Evolutionary conservation across 2,797 vertebrate genomes (phyloP), one percentile per base, ranked within the genome.

Genomic region (Rhinogobio ventralis): DNA sequence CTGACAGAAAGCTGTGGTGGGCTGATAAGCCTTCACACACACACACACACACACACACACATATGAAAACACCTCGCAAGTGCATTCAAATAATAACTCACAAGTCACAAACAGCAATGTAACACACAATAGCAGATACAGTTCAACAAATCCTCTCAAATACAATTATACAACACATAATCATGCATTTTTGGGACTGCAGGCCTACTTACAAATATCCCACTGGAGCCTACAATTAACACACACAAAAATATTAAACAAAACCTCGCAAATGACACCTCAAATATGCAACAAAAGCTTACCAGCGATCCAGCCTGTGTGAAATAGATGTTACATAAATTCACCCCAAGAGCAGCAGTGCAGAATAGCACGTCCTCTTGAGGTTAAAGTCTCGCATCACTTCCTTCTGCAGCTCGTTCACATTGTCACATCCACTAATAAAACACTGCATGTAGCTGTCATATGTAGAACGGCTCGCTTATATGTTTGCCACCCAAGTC

Each of bases 1-100:
- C 55, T 69, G 80, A 71, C 86, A 82, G 74, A 55, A 81, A 83
- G 81, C 88, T 92, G 90, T 30, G 66, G 53, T 51, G 66, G 15
- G 75, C 74, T 90, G 91, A 92, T 92, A 92, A 90, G 86, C 75
- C 69, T 67, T 68, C 55, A 33, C 33, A 55, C n/a, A 45, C 74
- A 39, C 13, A 69, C 14, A 84, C 53, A 64, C 7, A 55, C 79
- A 76, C 83, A 57, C 20, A 4, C 68, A 62, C 67, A 84, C 55
- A 30, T 42, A 66, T 53, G 4, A 23, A 62, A 33, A 69, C 60
- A 66, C 20, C 71, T 69, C 62, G n/a, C n/a, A 74, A 64, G 53
- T 25, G 33, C 85, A 42, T 76, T 67, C 55, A 79, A 13, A 53
- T 33, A n/a, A 55, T 17, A 39, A 51, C 64, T 49, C 66, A 39